Conservation (phyloP, 2,113 vertebrate genomes). For the Ceyx melanurus region DNA sequence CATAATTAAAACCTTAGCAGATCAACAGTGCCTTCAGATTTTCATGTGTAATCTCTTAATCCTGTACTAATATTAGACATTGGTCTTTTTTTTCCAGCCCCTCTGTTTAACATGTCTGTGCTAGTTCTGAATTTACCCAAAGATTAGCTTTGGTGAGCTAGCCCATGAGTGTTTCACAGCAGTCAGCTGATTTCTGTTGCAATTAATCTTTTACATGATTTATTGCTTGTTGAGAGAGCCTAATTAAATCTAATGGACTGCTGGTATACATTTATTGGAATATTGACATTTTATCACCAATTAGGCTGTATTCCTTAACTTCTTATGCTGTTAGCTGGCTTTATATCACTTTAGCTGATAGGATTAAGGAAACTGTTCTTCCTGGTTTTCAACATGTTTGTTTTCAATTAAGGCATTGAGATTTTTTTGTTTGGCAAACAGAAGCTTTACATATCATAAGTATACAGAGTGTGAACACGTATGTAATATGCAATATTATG, state of each 20-base stretch:
- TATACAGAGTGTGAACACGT: neutral
- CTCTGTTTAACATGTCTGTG: neutral
- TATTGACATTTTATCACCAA: slow-evolving; percentile 71
- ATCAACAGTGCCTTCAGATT: neutral
- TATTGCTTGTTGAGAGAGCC: slow-evolving; percentile 56
- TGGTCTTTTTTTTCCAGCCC: neutral
- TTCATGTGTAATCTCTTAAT: slow-evolving; percentile 30
- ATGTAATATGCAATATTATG: neutral
- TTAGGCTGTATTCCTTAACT: slow-evolving; percentile 52
- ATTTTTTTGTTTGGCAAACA: slow-evolving; percentile 5
- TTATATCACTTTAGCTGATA: slow-evolving; percentile 41
- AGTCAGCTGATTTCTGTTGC: slow-evolving; percentile 54
- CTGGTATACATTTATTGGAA: slow-evolving; percentile 46
- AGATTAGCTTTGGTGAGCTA: slow-evolving; percentile 43
- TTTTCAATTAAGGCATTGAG: neutral
- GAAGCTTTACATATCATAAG: neutral
- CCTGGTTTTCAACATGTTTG: neutral
- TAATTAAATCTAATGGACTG: slow-evolving; percentile 69
- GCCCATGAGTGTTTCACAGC: slow-evolving; percentile 30
- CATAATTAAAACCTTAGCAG: slow-evolving; percentile 19
- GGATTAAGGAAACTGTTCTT: slow-evolving; percentile 34
- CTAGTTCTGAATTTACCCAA: neutral
- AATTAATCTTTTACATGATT: slow-evolving; percentile 54
- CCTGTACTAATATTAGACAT: slow-evolving; percentile 20
- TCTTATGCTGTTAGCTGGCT: slow-evolving; percentile 40